Evolutionary conservation across 2,797 vertebrate species (phyloP).

Genomic region (Pseudocheirus occidentalis): DNA sequence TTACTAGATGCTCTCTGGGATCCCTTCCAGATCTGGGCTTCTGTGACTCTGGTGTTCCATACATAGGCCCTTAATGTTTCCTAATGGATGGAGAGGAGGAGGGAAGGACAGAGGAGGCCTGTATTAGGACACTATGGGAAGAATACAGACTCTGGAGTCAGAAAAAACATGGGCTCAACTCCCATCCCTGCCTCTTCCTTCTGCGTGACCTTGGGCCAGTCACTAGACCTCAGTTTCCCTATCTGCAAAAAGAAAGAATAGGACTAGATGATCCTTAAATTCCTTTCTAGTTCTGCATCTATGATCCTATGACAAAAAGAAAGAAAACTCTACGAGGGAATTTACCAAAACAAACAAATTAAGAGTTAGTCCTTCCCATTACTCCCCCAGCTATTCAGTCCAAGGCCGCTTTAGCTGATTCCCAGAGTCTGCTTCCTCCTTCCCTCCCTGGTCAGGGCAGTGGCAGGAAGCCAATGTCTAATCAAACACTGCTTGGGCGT

Average conservation of each 20-base stretch:
- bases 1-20: no score
- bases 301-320: background rate
- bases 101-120: no score
- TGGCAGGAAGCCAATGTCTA: constrained; percentile 11
- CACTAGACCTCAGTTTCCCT: background rate
- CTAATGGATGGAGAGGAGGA: no score
- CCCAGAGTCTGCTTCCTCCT: background rate
- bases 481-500: constrained; percentile 13
- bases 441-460: background rate
- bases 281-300: background rate
- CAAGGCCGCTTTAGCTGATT: background rate
- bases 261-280: background rate
- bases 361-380: background rate
- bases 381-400: background rate
- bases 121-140: no score
- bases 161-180: background rate
- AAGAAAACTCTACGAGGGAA: background rate
- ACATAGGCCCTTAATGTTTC: no score
- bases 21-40: no score
- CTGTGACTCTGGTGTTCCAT: no score
- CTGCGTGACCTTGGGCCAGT: background rate
- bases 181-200: background rate
- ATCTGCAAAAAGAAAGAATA: background rate
- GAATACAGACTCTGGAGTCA: no score
- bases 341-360: background rate